A percentile compares a stretch with the other conserved stretches of the same genome.
phyloP scores from a whole-genome alignment of 1,140 invertebrate genomes.

The Euura saliciscinereae region DNA sequence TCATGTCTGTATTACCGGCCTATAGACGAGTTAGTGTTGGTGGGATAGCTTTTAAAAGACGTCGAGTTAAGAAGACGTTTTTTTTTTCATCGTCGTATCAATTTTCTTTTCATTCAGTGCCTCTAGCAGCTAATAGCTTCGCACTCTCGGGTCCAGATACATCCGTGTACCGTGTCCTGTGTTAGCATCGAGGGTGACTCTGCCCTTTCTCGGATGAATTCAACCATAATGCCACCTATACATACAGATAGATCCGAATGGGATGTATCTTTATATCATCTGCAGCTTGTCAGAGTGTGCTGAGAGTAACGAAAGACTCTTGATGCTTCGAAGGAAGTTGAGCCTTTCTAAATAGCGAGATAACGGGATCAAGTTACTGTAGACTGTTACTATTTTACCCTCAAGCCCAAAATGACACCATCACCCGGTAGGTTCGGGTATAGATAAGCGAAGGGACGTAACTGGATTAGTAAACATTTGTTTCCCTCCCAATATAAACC shows the following conservation, averaged over 20 bases:
- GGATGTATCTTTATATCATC: background rate
- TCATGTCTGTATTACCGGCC: background rate
- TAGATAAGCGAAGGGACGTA: background rate
- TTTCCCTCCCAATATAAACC: background rate
- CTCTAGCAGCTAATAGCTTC: constrained; percentile 1
- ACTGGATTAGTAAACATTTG: background rate
- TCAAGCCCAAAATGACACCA: background rate
- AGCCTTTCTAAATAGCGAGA: background rate
- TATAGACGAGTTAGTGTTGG: background rate
- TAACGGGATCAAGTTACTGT: background rate
- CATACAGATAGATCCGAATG: background rate
- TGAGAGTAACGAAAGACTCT: background rate
- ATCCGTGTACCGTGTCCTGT: background rate
- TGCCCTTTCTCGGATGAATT: background rate
- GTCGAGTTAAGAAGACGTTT: background rate
- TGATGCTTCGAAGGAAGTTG: background rate
- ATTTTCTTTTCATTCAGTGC: constrained; percentile 5
- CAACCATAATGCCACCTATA: background rate
- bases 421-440: background rate
- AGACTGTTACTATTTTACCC: background rate
- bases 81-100: constrained; percentile 1
- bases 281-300: background rate
- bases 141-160: background rate
- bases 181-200: background rate
- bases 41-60: background rate